These are phyloP conservation scores for Labrus mixtus DNA, from an alignment of 2,113 vertebrate genomes.

Conservation along the genomic window DNA sequence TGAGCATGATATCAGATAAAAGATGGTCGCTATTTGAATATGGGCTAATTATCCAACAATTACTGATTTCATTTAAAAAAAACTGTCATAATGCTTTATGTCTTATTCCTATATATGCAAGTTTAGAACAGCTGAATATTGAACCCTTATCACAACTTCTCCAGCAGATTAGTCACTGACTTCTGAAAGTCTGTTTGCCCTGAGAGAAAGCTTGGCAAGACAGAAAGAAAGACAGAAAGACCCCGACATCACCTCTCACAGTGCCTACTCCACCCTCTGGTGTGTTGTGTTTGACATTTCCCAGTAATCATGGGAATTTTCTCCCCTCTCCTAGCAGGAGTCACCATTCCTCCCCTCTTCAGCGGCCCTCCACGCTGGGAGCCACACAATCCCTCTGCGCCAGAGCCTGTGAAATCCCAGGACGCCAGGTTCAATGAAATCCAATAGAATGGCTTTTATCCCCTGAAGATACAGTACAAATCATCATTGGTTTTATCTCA, in stretches of 20 bases:
- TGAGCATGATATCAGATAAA: no score
- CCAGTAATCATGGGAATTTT: conserved; percentile 57
- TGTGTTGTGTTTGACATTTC: conserved; percentile 57
- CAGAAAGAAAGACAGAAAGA: conserved; percentile 8
- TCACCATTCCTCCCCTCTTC: conserved; percentile 43
- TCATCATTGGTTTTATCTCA: conserved; percentile 96
- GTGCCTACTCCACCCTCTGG: conserved; percentile 14
- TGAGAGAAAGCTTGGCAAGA: neutral
- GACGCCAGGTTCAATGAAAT: conserved; percentile 69
- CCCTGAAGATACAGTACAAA: conserved; percentile 94
- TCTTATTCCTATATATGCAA: no score
- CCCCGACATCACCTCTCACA: conserved; percentile 33
- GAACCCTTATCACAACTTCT: neutral
- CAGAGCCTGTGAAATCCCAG: conserved; percentile 58
- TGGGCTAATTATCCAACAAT: no score
- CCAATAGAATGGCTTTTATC: conserved; percentile 80
- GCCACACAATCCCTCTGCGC: conserved; percentile 56
- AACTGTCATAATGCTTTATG: no score
- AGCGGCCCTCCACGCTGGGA: conserved; percentile 77
- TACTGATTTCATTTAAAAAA: no score
- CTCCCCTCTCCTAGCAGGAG: conserved; percentile 39
- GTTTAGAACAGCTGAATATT: neutral
- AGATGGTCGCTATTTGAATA: no score
- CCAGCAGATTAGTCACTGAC: conserved; percentile 21
- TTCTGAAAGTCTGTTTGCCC: neutral